Evolutionary conservation across 2,888 invertebrate genomes (phyloP).

Genomic region (Dicyrtoma fusca): DNA sequence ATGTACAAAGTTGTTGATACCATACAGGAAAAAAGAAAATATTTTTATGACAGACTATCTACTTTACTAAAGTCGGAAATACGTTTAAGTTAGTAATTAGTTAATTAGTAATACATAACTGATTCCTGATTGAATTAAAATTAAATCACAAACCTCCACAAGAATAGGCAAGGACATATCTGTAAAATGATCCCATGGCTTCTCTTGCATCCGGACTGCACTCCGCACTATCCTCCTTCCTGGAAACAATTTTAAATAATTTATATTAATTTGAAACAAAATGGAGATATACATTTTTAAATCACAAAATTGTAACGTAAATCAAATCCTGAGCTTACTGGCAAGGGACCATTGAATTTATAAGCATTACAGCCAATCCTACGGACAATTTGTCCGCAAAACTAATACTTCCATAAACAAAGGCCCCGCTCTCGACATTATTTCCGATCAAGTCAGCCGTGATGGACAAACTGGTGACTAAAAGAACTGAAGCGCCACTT

Average conservation of each 20-base stretch:
- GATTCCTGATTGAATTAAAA: not conserved
- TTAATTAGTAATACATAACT: too few species aligned
- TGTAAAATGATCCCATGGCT: conserved; percentile 34
- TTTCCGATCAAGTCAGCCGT: conserved; percentile 87
- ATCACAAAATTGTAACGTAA: not conserved
- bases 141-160: conserved; percentile 46
- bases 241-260: conserved; percentile 12
- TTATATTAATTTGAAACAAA: not conserved
- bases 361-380: conserved; percentile 72
- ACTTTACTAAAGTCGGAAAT: too few species aligned
- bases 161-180: conserved; percentile 41
- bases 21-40: too few species aligned
- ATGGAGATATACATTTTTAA: not conserved
- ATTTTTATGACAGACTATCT: too few species aligned
- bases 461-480: conserved; percentile 84
- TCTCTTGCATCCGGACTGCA: not conserved
- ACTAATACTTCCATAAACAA: conserved; percentile 90
- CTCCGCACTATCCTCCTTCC: conserved; percentile 37
- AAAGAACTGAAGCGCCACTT: conserved; percentile 79
- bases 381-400: conserved; percentile 91
- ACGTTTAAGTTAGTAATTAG: too few species aligned
- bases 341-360: conserved; percentile 50
- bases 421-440: conserved; percentile 83
- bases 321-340: conserved; percentile 42
- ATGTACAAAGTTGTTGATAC: too few species aligned